A percentile compares a stretch with the other conserved stretches of the same genome.
phyloP scores from a whole-genome alignment of 1,140 invertebrate species.

The Drosophila oshimai region DNA sequence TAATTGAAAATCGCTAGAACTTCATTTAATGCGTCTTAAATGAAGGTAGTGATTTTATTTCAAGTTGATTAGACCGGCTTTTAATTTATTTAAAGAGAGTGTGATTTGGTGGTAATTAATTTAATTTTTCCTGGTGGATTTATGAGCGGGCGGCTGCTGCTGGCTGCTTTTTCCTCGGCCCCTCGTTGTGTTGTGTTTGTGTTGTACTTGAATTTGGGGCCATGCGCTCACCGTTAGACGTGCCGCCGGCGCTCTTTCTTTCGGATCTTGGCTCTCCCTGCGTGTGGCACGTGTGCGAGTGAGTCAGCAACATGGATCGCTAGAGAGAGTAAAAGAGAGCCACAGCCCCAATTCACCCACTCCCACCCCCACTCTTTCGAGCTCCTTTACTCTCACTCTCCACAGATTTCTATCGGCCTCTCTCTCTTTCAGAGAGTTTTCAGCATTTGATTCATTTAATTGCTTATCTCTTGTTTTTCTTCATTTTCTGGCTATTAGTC shows the following conservation, averaged over 20 bases:
- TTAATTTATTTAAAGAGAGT: conserved; percentile 16
- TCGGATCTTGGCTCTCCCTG: too few species aligned
- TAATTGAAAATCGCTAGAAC: conserved; percentile 65
- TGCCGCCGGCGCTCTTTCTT: not conserved
- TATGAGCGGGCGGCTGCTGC: conserved; percentile 51
- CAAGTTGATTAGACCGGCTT: not conserved
- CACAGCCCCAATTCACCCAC: too few species aligned
- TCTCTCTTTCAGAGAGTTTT: conserved; percentile 24
- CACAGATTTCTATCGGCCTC: too few species aligned
- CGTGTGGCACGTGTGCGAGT: conserved; percentile 48
- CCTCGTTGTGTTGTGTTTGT: conserved; percentile 63
- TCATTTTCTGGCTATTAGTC: conserved; percentile 54
- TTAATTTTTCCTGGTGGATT: conserved; percentile 52
- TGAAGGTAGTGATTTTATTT: conserved; percentile 49
- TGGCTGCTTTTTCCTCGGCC: conserved; percentile 47
- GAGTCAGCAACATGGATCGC: conserved; percentile 47
- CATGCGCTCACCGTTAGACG: conserved; percentile 49
- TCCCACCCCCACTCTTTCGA: conserved; percentile 10
- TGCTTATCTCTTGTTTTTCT: conserved; percentile 38
- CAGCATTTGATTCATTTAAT: conserved; percentile 59
- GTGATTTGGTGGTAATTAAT: conserved; percentile 21
- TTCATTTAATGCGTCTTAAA: conserved; percentile 71
- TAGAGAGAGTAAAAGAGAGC: too few species aligned
- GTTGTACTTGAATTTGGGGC: conserved; percentile 72
- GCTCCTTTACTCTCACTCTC: not conserved